A percentile compares a stretch with the other conserved stretches of the same genome.
Conservation (phyloP, 2,113 vertebrate genomes). For the Oncorhynchus tshawytscha region DNA sequence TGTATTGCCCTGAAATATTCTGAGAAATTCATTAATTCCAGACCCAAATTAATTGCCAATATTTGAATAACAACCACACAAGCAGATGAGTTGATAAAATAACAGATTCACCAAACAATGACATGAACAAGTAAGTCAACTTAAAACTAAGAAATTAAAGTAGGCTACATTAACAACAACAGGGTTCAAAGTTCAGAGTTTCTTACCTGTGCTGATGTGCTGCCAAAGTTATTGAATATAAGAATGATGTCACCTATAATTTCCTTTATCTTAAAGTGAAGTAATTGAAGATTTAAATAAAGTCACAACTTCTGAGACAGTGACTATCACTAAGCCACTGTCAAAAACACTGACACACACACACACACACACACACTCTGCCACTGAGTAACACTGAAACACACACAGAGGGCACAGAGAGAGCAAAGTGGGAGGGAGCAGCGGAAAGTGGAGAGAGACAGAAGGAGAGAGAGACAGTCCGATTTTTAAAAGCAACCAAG, state of each 20-base stretch:
- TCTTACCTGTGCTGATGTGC: conserved; percentile 41
- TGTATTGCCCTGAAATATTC: too few relatives aligned
- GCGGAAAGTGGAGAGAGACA: conserved; percentile 9
- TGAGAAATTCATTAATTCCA: too few relatives aligned
- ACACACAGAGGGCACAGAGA: conserved; percentile 37
- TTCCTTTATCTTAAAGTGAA: conserved; percentile 18
- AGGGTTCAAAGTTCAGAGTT: conserved; percentile 14
- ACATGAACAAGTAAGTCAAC: background rate
- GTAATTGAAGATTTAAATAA: background rate
- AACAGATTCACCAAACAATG: background rate
- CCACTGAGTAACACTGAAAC: conserved; percentile 53
- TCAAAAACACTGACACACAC: conserved; percentile 37
- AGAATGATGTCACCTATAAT: conserved; percentile 11
- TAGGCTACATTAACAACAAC: background rate
- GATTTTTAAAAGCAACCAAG: conserved; percentile 37
- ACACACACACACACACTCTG: conserved; percentile 40
- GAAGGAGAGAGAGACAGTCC: background rate
- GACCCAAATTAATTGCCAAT: too few relatives aligned
- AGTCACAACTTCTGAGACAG: conserved; percentile 33
- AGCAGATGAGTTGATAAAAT: background rate
- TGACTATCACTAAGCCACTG: conserved; percentile 45
- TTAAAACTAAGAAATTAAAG: background rate
- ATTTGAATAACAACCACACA: too few relatives aligned
- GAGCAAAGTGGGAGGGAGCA: conserved; percentile 46
- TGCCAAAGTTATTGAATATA: background rate